A percentile compares a stretch with the other conserved stretches of the same genome.
These are phyloP conservation scores for Macaca nemestrina DNA, from an alignment of 2,113 vertebrate species.

Conservation along the genomic window DNA sequence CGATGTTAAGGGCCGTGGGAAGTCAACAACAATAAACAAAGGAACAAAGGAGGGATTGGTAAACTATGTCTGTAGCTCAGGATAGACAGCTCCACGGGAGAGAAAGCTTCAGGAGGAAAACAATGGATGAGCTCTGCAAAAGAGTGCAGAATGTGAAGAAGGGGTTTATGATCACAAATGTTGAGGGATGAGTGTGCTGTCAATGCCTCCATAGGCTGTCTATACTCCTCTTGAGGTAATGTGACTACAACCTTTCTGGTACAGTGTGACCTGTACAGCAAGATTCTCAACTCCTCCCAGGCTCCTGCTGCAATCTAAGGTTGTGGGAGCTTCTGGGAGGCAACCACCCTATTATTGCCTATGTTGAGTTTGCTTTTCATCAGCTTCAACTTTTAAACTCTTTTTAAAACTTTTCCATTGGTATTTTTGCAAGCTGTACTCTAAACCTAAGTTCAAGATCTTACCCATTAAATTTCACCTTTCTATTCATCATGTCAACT, in stretches of 20 bases:
- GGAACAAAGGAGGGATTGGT: neutral
- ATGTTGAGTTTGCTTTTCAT: neutral
- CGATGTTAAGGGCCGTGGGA: neutral
- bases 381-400: neutral
- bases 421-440: neutral
- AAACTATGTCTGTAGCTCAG: neutral
- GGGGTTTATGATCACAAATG: neutral
- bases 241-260: neutral
- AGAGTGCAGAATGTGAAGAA: neutral
- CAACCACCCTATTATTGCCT: neutral
- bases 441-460: neutral
- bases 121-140: neutral
- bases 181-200: neutral
- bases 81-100: neutral
- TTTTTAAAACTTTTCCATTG: neutral
- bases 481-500: neutral
- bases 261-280: neutral
- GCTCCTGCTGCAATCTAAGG: neutral
- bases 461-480: neutral
- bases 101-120: neutral
- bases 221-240: neutral
- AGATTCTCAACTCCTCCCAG: neutral
- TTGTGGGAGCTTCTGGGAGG: neutral
- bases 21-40: neutral
- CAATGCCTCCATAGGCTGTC: neutral